Percentiles rank a stretch among this genome's conserved stretches.
phyloP scores from a whole-genome alignment of 2,797 vertebrate species.

The Falco biarmicus region DNA sequence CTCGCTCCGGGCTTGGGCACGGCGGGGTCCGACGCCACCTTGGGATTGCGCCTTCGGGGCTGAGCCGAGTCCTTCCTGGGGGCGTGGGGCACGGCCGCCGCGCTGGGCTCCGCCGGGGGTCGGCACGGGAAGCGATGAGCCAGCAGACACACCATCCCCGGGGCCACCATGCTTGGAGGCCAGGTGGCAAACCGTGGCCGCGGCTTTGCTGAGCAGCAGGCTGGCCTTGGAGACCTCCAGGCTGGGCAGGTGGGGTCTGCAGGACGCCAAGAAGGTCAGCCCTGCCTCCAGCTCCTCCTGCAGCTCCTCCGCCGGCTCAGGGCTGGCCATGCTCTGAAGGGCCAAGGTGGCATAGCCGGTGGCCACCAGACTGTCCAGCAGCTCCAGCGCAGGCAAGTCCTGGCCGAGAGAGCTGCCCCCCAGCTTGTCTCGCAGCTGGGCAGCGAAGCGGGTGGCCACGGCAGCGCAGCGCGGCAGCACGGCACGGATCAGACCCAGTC shows the following conservation, averaged over 20 bases:
- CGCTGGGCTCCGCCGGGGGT: neutral
- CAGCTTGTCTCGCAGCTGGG: neutral
- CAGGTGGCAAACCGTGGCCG: constrained; percentile 72
- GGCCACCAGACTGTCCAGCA: constrained; percentile 82
- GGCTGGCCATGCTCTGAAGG: constrained; percentile 65
- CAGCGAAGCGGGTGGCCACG: constrained; percentile 38
- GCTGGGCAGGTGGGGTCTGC: constrained; percentile 49
- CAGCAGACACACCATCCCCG: constrained; percentile 77
- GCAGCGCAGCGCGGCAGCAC: constrained; percentile 76
- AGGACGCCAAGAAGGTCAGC: constrained; percentile 77
- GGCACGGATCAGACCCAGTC: constrained; percentile 71
- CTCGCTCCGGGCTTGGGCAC: neutral
- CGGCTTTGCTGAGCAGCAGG: constrained; percentile 81
- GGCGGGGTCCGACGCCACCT: fast-evolving
- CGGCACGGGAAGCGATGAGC: constrained; percentile 70
- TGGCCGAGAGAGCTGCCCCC: fast-evolving
- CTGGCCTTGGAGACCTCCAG: constrained; percentile 79
- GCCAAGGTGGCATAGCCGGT: constrained; percentile 81
- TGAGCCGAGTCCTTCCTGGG: neutral
- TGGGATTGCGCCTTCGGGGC: neutral
- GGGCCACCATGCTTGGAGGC: constrained; percentile 69
- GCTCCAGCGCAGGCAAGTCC: neutral
- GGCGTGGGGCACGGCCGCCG: fast-evolving
- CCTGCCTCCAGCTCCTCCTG: constrained; percentile 83
- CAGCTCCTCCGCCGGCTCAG: constrained; percentile 51